Percentiles rank a stretch among this genome's conserved stretches.
These are phyloP conservation scores for Otolemur garnettii DNA, from an alignment of 2,113 vertebrate genomes.

Conservation along the genomic window DNA sequence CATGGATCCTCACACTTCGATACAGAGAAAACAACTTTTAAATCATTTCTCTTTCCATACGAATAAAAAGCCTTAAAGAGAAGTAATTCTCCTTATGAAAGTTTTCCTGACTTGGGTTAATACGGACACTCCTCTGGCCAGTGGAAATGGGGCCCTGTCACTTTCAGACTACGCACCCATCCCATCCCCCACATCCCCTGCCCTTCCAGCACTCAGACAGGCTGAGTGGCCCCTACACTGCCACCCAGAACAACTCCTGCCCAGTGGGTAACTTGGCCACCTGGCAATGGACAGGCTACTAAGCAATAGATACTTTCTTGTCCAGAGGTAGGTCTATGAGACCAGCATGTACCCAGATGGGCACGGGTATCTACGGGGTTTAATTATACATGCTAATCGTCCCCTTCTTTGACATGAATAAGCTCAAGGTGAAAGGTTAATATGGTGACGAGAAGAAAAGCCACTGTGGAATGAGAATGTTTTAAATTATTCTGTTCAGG, in stretches of 20 bases:
- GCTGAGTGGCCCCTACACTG: rapidly evolving
- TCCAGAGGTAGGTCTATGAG: not conserved
- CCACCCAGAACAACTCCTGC: too few species aligned
- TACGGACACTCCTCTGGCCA: rapidly evolving
- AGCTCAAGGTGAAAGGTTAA: slow-evolving; percentile 66
- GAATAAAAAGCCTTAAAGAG: not conserved
- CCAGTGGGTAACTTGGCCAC: not conserved
- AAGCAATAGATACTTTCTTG: not conserved
- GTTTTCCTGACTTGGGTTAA: not conserved
- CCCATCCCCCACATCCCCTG: too few species aligned
- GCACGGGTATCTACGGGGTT: not conserved
- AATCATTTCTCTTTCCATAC: not conserved
- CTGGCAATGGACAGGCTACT: not conserved
- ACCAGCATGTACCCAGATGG: slow-evolving; percentile 1
- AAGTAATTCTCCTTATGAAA: not conserved
- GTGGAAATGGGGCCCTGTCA: rapidly evolving
- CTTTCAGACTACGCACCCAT: not conserved
- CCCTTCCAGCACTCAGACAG: rapidly evolving
- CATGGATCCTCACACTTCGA: not conserved
- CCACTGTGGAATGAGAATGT: not conserved
- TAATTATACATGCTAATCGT: slow-evolving; percentile 30
- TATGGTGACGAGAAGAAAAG: not conserved
- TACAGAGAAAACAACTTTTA: not conserved
- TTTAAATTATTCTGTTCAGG: not conserved
- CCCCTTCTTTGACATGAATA: slow-evolving; percentile 53